Percentiles rank a stretch among this genome's conserved stretches.
These are phyloP conservation scores for Bombycilla garrulus DNA, from an alignment of 2,113 vertebrate genomes.

Conservation along the genomic window DNA sequence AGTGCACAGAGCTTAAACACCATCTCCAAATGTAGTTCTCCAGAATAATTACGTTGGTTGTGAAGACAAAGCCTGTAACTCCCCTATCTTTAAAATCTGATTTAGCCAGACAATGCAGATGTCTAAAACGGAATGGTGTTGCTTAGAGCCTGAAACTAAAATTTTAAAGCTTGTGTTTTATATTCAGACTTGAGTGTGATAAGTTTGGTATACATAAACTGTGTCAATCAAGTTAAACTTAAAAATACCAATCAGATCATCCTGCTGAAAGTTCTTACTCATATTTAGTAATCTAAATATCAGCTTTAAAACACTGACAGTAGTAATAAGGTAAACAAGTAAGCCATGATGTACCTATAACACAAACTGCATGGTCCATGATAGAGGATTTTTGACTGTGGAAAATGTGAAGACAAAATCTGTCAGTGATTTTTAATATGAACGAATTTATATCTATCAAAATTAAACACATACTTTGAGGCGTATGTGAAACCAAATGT, in stretches of 20 bases:
- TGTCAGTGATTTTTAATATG: background rate
- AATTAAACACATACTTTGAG: background rate
- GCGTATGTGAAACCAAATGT: background rate
- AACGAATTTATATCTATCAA: background rate
- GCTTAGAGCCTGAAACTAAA: background rate
- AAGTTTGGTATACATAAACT: background rate
- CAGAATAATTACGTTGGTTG: background rate
- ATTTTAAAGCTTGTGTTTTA: background rate
- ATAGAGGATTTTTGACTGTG: background rate
- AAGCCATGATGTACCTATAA: background rate
- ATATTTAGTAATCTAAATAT: background rate
- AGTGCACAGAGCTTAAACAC: background rate
- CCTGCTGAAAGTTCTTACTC: background rate
- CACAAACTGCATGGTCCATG: background rate
- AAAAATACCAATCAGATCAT: background rate
- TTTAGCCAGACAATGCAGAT: background rate
- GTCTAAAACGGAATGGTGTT: background rate
- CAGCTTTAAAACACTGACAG: slow-evolving; percentile 19
- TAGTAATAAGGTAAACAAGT: background rate
- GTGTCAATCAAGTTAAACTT: background rate
- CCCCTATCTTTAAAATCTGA: background rate
- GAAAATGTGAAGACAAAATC: background rate
- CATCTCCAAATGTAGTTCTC: background rate
- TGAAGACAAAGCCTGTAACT: background rate
- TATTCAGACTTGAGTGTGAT: background rate